Evolutionary conservation across 2,113 vertebrate genomes (phyloP).

Genomic region (Proteles cristata): DNA sequence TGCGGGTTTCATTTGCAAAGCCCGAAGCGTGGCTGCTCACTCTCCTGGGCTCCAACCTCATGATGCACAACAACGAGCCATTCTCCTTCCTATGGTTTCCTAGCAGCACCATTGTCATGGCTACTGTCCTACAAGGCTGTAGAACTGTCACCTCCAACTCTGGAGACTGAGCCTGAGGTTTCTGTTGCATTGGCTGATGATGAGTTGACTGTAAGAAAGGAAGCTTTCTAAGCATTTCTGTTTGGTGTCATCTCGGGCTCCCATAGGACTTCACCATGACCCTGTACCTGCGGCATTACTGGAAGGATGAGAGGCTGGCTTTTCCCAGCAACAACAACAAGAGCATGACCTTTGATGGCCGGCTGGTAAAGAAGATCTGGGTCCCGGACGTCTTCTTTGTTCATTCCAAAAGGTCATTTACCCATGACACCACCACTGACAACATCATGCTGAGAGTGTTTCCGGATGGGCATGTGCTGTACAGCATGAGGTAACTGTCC

Average conservation of each 20-base stretch:
- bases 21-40: background rate
- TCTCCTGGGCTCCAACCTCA: background rate
- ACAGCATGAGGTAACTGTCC: constrained; percentile 93
- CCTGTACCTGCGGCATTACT: constrained; percentile 96
- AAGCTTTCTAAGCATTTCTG: background rate
- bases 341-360: constrained; percentile 97
- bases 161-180: background rate
- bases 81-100: background rate
- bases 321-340: constrained; percentile 95
- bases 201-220: background rate
- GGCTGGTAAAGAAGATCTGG: constrained; percentile 98
- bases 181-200: fast-evolving
- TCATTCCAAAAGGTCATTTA: constrained; percentile 97
- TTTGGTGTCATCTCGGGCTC: background rate
- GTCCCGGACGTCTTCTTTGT: constrained; percentile 98
- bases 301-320: constrained; percentile 95
- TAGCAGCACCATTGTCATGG: fast-evolving
- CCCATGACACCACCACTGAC: constrained; percentile 95
- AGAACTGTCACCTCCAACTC: background rate
- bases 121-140: fast-evolving
- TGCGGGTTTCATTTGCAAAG: background rate
- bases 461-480: constrained; percentile 95
- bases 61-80: background rate
- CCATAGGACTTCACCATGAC: constrained; percentile 98
- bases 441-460: constrained; percentile 98